These are phyloP conservation scores for Melitaea athalia DNA, from an alignment of 2,888 invertebrate species.

Conservation along the genomic window DNA sequence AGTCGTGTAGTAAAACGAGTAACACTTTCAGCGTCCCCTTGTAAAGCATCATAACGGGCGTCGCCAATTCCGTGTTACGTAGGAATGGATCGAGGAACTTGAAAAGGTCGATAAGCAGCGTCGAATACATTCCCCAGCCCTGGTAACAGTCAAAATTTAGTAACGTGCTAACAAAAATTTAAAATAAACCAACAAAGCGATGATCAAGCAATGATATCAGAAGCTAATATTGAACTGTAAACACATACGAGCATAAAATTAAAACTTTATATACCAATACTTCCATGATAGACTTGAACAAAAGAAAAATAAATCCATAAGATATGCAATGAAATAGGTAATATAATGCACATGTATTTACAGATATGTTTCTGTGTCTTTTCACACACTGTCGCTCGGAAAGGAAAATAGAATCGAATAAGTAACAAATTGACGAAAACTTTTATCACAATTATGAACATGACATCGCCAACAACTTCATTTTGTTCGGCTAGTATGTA, in stretches of 20 bases:
- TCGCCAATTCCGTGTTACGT: conserved; percentile 97
- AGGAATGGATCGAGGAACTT: conserved; percentile 98
- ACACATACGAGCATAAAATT: conserved; percentile 34
- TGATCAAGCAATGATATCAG: conserved; percentile 38
- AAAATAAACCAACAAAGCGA: conserved; percentile 25
- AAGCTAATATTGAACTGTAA: conserved; percentile 34
- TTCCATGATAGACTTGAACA: conserved; percentile 40
- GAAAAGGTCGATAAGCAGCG: conserved; percentile 96
- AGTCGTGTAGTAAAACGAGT: conserved; percentile 97
- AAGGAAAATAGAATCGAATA: neutral
- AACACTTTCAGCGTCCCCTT: conserved; percentile 97
- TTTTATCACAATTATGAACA: neutral
- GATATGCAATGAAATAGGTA: conserved; percentile 28
- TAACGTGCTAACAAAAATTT: conserved; percentile 2
- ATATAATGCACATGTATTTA: conserved; percentile 28
- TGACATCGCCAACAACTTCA: neutral
- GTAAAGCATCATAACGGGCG: conserved; percentile 96
- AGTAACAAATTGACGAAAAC: neutral
- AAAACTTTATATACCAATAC: conserved; percentile 36
- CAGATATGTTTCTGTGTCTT: conserved; percentile 29
- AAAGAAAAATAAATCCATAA: conserved; percentile 37
- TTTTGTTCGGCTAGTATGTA: neutral
- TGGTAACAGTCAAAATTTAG: conserved; percentile 49
- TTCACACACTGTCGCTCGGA: conserved; percentile 28
- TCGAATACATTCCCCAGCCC: conserved; percentile 99